A percentile compares a stretch with the other conserved stretches of the same genome.
These are phyloP conservation scores for Syngnathoides biaculeatus DNA, from an alignment of 2,113 vertebrate species.

Conservation along the genomic window DNA sequence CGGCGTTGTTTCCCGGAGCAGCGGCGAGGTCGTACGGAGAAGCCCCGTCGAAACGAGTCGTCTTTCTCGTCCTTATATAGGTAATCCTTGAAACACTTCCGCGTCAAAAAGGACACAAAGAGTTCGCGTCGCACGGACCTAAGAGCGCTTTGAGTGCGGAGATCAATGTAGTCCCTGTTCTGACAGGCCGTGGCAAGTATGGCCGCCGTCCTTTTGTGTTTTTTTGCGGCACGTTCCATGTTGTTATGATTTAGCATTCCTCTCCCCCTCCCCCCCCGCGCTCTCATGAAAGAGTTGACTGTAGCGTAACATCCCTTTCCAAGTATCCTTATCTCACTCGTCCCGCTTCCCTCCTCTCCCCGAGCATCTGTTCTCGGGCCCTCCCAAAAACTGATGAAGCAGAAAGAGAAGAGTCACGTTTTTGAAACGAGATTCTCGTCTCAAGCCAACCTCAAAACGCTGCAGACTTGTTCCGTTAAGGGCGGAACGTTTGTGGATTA, in stretches of 20 bases:
- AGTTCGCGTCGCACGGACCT: too few relatives aligned
- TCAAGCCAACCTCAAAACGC: neutral
- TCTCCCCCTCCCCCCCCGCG: constrained; percentile 29
- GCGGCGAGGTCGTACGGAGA: too few relatives aligned
- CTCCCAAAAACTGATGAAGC: constrained; percentile 14
- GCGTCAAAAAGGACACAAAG: too few relatives aligned
- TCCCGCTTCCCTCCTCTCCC: constrained; percentile 9
- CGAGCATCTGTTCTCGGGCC: constrained; percentile 23
- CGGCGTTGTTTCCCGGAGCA: too few relatives aligned
- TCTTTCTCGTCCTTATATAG: too few relatives aligned
- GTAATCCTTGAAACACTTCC: too few relatives aligned
- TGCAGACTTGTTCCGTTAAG: neutral
- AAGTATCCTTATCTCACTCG: constrained; percentile 15
- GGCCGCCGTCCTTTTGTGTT: neutral
- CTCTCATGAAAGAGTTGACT: constrained; percentile 29
- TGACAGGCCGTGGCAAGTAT: too few relatives aligned
- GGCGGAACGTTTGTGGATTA: neutral
- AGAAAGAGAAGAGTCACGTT: neutral
- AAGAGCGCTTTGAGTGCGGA: neutral
- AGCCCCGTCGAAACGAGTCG: too few relatives aligned
- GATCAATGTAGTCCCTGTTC: too few relatives aligned
- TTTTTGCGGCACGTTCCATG: constrained; percentile 24
- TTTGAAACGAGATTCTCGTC: neutral
- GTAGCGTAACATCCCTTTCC: constrained; percentile 5
- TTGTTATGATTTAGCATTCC: constrained; percentile 29